phyloP scores from a whole-genome alignment of 2,113 vertebrate species.

The Peucedramus taeniatus region DNA sequence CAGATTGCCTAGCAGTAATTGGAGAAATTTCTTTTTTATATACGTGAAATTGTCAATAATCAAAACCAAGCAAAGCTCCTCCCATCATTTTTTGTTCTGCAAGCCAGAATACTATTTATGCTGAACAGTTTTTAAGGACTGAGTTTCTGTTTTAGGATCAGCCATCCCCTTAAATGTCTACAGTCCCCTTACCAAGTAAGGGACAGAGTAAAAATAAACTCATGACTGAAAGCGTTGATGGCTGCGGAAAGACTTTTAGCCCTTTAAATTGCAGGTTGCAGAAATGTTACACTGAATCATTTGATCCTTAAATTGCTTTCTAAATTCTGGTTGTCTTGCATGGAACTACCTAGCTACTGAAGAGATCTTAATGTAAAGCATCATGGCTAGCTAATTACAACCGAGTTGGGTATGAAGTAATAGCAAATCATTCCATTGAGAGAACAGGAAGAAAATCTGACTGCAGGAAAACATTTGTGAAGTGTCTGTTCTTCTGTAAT shows the following conservation, averaged over 20 bases:
- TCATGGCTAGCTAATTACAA: background rate
- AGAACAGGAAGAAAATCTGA: background rate
- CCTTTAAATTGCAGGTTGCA: constrained; percentile 20
- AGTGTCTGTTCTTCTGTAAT: background rate
- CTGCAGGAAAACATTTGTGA: background rate
- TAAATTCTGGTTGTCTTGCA: constrained; percentile 1
- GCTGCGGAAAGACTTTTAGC: constrained; percentile 1
- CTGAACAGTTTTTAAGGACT: background rate
- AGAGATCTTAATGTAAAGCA: background rate
- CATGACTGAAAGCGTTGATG: background rate
- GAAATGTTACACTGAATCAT: background rate
- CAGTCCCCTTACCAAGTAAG: background rate
- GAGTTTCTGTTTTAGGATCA: background rate
- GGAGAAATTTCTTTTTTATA: background rate
- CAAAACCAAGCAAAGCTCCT: background rate
- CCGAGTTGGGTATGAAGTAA: background rate
- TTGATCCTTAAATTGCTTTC: constrained; percentile 27
- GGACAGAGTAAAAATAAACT: constrained; percentile 8
- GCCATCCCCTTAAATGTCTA: background rate
- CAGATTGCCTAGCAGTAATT: background rate
- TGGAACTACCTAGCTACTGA: background rate
- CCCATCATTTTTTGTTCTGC: background rate
- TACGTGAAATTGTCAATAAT: background rate
- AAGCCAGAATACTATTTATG: background rate
- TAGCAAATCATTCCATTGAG: background rate